Evolutionary conservation across 2,797 vertebrate genomes (phyloP), one percentile per base, ranked within the genome.

Genomic region (Apodemus agrarius): DNA sequence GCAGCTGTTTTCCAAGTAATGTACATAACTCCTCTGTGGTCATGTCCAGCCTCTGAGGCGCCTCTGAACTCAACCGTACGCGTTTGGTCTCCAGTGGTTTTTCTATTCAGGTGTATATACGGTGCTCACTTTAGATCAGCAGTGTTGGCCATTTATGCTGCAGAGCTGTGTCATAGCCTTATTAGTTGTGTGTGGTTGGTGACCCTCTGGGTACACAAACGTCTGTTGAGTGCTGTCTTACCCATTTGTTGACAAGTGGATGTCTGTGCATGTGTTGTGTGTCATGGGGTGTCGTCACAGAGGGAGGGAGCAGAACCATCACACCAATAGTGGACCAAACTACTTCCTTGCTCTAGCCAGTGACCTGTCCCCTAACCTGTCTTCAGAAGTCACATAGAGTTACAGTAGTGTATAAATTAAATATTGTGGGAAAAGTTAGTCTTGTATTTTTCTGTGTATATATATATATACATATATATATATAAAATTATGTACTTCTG

Each of bases 331-430:
- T 98, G 99, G 99, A 99, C 99, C 99, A 99, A 99, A 99, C 98
- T 98, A 99, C 99, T 98, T 99, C 98, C 98, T 98, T 98, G 98
- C 98, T 99, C 98, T 98, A 98, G 98, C 98, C 90, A 98, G 98
- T 99, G 99, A 99, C 99, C 98, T 99, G 99, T 99, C 99, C 99
- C 98, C 98, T 98, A 99, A 99, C 98, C 98, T 99, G 99, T 99
- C 99, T 98, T 99, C 99, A 98, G 98, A 98, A 98, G 99, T 99
- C 99, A 98, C 99, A 99, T 99, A 99, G 99, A 99, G 99, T 99
- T 99, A 99, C 99, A 98, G 99, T 99, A 99, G 99, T 99, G 99
- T 99, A 99, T 99, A 99, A 99, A 99, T 99, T 99, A 99, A 99
- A 99, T 99, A 99, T 99, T 98, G 99, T 99, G 99, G 98, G 98